phyloP scores from a whole-genome alignment of 2,888 invertebrate genomes.

The Xanthorhoe designata region DNA sequence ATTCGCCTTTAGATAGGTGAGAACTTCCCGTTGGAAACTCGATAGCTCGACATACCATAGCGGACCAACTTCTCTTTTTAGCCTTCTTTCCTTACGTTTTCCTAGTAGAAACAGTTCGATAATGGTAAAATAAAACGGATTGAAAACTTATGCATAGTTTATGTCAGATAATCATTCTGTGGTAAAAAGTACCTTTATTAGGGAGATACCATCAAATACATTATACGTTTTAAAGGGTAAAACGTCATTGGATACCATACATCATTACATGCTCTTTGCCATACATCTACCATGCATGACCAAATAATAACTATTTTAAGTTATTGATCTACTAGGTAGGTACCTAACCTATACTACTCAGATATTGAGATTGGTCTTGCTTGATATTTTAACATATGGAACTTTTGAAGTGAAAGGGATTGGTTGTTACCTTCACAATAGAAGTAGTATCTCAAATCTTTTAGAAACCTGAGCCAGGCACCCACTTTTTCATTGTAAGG shows the following conservation, averaged over 20 bases:
- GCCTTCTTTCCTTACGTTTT: constrained; percentile 54
- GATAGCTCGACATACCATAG: constrained; percentile 74
- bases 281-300: no score
- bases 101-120: constrained; percentile 44
- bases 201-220: no score
- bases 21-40: constrained; percentile 60
- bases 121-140: no score
- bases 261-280: no score
- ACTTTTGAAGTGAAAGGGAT: no score
- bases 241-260: no score
- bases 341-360: neutral
- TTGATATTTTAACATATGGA: neutral
- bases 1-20: constrained; percentile 56
- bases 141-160: no score
- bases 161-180: no score
- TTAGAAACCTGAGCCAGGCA: constrained; percentile 69
- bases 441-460: constrained; percentile 61
- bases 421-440: constrained; percentile 61
- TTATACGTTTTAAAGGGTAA: no score
- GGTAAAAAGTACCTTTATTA: no score
- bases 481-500: constrained; percentile 77
- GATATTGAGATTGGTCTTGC: neutral
- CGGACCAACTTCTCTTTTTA: constrained; percentile 66
- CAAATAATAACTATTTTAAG: no score
- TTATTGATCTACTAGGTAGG: neutral